Percentiles rank a stretch among this genome's conserved stretches.
Evolutionary conservation across 2,797 vertebrate genomes (phyloP).

Genomic region (Chelon auratus): DNA sequence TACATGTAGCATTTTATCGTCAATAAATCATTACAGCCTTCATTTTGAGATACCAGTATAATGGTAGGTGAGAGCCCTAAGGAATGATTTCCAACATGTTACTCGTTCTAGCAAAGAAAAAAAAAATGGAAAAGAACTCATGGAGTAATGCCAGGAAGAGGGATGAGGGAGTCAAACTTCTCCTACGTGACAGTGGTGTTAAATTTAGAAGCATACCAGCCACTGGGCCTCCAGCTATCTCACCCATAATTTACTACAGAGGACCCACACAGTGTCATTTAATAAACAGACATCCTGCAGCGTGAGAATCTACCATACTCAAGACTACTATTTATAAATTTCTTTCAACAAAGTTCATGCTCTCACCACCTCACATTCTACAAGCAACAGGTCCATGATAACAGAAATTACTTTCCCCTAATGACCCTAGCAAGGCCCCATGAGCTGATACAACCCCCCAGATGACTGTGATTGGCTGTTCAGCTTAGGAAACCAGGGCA

Average conservation of each 20-base stretch:
- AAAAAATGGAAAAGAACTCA: neutral
- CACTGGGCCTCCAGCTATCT: neutral
- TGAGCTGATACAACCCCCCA: neutral
- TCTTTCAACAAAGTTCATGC: neutral
- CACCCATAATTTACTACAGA: neutral
- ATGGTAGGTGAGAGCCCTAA: slow-evolving; percentile 22
- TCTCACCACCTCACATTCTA: neutral
- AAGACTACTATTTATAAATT: neutral
- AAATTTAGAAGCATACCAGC: neutral
- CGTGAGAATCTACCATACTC: neutral
- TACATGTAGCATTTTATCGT: slow-evolving; percentile 22
- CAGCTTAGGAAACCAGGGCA: no score
- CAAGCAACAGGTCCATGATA: neutral
- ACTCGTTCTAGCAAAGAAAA: neutral
- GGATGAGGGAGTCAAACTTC: neutral
- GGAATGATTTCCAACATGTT: slow-evolving; percentile 33
- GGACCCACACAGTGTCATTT: neutral
- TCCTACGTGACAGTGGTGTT: slow-evolving; percentile 1
- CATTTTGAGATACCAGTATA: slow-evolving; percentile 35
- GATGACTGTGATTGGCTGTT: no score
- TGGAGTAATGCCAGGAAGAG: slow-evolving; percentile 19
- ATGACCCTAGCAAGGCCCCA: neutral
- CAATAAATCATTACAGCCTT: slow-evolving; percentile 51
- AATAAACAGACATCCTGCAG: neutral
- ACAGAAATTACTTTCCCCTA: neutral